Percentiles rank a stretch among this genome's conserved stretches.
Evolutionary conservation across 2,113 vertebrate species (phyloP).

Genomic region (Candoia aspera): DNA sequence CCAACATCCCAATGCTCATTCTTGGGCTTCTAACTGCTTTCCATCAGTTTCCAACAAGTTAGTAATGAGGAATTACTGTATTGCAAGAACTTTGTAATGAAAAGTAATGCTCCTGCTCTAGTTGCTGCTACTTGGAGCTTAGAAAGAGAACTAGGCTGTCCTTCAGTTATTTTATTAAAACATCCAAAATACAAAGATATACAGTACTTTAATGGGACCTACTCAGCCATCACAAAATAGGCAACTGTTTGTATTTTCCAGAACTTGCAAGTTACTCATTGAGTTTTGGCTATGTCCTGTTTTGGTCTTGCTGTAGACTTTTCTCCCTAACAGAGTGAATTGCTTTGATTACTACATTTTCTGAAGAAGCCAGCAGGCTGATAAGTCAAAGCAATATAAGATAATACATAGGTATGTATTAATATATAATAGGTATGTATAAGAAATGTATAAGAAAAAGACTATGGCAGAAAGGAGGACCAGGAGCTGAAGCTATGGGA

Average conservation of each 20-base stretch:
- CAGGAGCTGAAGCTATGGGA: background rate
- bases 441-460: background rate
- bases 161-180: background rate
- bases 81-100: background rate
- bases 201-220: background rate
- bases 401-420: background rate
- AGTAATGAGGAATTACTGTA: background rate
- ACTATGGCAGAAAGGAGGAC: background rate
- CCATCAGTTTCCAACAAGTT: slow-evolving; percentile 1
- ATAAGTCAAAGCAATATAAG: background rate
- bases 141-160: background rate
- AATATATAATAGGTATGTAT: background rate
- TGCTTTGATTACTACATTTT: background rate
- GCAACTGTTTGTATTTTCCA: background rate
- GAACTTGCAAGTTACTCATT: background rate
- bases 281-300: background rate
- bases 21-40: background rate
- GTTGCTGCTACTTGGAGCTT: background rate
- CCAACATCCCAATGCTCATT: background rate
- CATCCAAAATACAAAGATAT: background rate
- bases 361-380: background rate
- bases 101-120: background rate
- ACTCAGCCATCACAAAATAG: background rate
- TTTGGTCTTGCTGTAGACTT: background rate
- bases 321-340: background rate